These are phyloP conservation scores for Sebastolobus altivelis DNA, from an alignment of 2,797 vertebrate species.

Conservation along the genomic window DNA sequence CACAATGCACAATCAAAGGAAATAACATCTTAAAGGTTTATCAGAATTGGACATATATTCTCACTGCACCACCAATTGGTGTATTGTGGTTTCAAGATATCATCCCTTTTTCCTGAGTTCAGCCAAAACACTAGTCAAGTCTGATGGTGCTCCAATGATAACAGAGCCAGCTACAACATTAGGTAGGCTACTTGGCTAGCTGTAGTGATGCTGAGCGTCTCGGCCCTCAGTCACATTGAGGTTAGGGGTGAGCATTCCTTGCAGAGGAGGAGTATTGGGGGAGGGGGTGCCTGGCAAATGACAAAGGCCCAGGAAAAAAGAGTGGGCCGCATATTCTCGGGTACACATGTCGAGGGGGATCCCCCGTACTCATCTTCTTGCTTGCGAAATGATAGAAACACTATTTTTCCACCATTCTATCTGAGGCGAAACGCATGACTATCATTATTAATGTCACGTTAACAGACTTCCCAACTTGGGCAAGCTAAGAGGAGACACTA, in stretches of 20 bases:
- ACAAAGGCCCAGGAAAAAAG: constrained; percentile 86
- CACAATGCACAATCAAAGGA: neutral
- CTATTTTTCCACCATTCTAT: neutral
- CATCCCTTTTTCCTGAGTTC: constrained; percentile 11
- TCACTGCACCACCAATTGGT: neutral
- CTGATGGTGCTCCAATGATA: neutral
- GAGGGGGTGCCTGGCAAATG: constrained; percentile 41
- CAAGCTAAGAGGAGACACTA: constrained; percentile 26
- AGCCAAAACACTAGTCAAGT: neutral
- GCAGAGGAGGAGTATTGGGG: constrained; percentile 23
- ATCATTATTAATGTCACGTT: constrained; percentile 17
- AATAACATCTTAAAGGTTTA: neutral
- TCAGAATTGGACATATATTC: too few relatives aligned
- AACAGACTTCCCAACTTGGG: constrained; percentile 37
- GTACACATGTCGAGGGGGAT: constrained; percentile 72
- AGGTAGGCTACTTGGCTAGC: constrained; percentile 19
- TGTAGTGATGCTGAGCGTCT: constrained; percentile 62
- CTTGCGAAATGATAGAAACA: constrained; percentile 7
- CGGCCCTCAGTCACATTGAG: constrained; percentile 67
- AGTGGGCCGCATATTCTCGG: constrained; percentile 84
- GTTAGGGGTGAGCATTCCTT: constrained; percentile 82
- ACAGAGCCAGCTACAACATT: constrained; percentile 7
- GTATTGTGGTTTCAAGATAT: neutral
- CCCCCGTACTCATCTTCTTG: constrained; percentile 29
- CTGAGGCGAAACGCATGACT: neutral